Base-by-base conservation (phyloP, 2,113 vertebrate species). In the Centropristis striata region DNA sequence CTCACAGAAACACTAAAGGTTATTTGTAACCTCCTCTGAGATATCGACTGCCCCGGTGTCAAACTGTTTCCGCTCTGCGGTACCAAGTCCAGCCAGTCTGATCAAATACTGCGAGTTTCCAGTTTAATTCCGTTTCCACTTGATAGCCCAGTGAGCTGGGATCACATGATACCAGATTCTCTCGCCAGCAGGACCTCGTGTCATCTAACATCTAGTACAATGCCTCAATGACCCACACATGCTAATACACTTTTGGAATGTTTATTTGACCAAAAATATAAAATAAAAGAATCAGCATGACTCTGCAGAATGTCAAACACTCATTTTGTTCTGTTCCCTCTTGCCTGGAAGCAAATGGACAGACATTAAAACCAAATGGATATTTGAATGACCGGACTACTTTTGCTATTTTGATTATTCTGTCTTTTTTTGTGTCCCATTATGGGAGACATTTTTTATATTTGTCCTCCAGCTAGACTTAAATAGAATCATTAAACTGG, bases 121-220 rank as follows among this genome's bases (percentile, higher is more conserved):
- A 65, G 53, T 58, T 81, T 73, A 64, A 85, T 90, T 76, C 58
- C 8, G 51, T 81, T 84, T 85, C 71, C 63, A 79, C 81, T 75
- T 77, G 78, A 86, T 73, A 76, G 71, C 71, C 57, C 74, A 50
- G 67, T 54, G 85, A 80, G 71, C 51, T 47, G 16, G 44, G 64
- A 61, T 85, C 80, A 72, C 64, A 85, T 72, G 63, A 75, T 76
- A 77, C 66, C 59, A 71, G 64, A 82, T 78, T 71, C 25, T 68
- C 28, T 71, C 14, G 6, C 72, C 79, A 78, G 74, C 42, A 27
- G 53, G 49, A 55, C 41, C 13, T 59, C 47, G 44, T 78, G 46
- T 86, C 72, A 86, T 83, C 64, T 50, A 64, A 65, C 66, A 79
- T 71, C 49, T 41, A 65, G 71, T 47, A 70, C 49, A 67, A 46